These are phyloP conservation scores for Dasyornis broadbenti DNA, from an alignment of 2,113 vertebrate species.

Conservation along the genomic window DNA sequence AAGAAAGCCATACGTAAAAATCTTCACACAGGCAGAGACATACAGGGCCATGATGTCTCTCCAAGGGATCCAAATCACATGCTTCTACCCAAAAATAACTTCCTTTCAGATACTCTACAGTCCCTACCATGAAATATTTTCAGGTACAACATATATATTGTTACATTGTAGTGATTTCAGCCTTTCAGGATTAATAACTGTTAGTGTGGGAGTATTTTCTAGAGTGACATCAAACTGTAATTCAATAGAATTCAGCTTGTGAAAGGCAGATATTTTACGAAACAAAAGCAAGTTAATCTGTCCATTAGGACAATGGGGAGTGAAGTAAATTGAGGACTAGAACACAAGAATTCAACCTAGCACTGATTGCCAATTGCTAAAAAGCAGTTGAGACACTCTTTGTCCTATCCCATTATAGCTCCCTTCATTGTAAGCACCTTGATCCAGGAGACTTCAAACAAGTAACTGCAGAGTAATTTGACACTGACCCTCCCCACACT, in stretches of 20 bases:
- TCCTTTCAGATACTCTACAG: background rate
- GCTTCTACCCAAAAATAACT: background rate
- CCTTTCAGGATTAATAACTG: background rate
- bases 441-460: background rate
- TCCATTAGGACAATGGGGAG: background rate
- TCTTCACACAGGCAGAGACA: background rate
- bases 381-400: background rate
- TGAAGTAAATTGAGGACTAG: background rate
- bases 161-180: background rate
- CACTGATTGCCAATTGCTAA: background rate
- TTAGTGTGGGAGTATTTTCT: background rate
- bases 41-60: background rate
- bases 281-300: background rate
- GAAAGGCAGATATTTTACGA: background rate
- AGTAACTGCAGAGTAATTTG: background rate
- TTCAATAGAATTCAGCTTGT: background rate
- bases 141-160: background rate
- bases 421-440: background rate
- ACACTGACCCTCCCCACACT: background rate
- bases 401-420: background rate
- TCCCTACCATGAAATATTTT: background rate
- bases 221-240: background rate
- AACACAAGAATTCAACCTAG: background rate
- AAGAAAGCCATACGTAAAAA: background rate
- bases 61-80: background rate